These are phyloP conservation scores for Danio rerio DNA, from an alignment of 2,113 vertebrate species.

Conservation along the genomic window GRCz12tu NC_133182.1:39105501-39106000, in stretches of 20 bases:
- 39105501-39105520: constrained; percentile 30
- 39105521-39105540: constrained; percentile 42
- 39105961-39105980: not conserved
- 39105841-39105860: not conserved
- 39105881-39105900: not conserved
- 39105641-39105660: constrained; percentile 45
- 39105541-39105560: constrained; percentile 24
- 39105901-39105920: not conserved
- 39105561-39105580: constrained; percentile 7
- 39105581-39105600: constrained; percentile 33
- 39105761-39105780: constrained; percentile 22
- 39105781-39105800: constrained; percentile 3
- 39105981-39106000: not conserved
- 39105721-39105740: constrained; percentile 6
- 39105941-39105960: not conserved
- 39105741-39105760: not conserved
- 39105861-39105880: constrained; percentile 23
- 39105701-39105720: constrained; percentile 18
- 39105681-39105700: constrained; percentile 37
- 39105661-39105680: constrained; percentile 38
- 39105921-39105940: not conserved
- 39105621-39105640: constrained; percentile 50
- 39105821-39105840: not conserved
- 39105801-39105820: constrained; percentile 10
- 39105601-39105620: constrained; percentile 21